Conservation (phyloP, 2,113 vertebrate species). For the Leuciscus idus region DNA sequence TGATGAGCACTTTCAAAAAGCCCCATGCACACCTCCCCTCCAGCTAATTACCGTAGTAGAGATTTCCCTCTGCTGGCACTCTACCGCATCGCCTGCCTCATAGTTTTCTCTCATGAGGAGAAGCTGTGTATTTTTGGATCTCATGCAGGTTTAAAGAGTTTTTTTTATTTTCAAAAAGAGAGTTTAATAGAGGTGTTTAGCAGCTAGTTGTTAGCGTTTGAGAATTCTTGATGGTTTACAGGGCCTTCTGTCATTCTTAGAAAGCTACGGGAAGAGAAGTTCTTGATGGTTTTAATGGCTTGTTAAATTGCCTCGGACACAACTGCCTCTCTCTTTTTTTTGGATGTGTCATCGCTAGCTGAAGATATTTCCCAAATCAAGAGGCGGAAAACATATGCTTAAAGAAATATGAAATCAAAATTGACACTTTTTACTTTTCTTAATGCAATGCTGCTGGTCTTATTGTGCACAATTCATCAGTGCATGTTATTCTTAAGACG, state of each 20-base stretch:
- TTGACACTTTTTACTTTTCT: not conserved
- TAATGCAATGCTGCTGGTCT: not conserved
- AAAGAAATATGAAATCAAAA: not conserved
- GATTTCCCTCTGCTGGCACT: slow-evolving; percentile 63
- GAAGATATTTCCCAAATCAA: not conserved
- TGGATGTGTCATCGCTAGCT: not conserved
- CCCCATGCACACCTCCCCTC: slow-evolving; percentile 9
- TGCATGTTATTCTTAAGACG: not conserved
- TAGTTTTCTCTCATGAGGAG: not conserved
- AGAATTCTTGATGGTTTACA: slow-evolving; percentile 12
- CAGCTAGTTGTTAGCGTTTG: not conserved
- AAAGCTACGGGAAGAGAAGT: not conserved
- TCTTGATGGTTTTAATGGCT: slow-evolving; percentile 30
- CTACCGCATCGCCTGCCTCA: slow-evolving; percentile 38
- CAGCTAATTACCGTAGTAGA: slow-evolving; percentile 49
- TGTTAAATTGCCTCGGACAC: not conserved
- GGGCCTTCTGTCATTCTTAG: slow-evolving; percentile 27
- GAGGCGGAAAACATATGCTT: not conserved
- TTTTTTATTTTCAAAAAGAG: not conserved
- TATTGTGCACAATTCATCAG: not conserved
- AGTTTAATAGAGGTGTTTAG: slow-evolving; percentile 18
- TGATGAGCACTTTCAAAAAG: slow-evolving; percentile 47
- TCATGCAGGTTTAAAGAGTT: not conserved
- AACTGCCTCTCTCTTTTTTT: not conserved
- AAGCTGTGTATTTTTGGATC: not conserved